phyloP scores from a whole-genome alignment of 2,888 invertebrate species.

The Apodemia hepburni region DNA sequence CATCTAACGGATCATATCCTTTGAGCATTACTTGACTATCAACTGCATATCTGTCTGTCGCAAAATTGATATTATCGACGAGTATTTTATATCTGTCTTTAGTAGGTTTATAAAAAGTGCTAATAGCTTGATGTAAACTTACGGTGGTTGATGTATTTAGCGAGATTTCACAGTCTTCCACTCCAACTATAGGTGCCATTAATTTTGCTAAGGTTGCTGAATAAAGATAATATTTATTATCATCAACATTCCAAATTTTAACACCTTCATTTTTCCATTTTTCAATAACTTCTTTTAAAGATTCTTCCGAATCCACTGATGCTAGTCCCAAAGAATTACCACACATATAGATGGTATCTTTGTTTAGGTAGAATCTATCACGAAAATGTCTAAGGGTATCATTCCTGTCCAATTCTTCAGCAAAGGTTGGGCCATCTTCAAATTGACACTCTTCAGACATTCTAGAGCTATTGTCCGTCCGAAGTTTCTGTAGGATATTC shows the following conservation, averaged over 20 bases:
- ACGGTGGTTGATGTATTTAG: constrained; percentile 51
- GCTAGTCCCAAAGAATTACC: constrained; percentile 65
- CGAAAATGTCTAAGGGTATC: constrained; percentile 53
- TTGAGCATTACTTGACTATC: constrained; percentile 60
- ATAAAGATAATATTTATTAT: constrained; percentile 55
- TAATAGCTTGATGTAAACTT: constrained; percentile 58
- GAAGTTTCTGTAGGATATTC: background rate
- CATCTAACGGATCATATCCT: constrained; percentile 52
- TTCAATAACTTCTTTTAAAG: constrained; percentile 40
- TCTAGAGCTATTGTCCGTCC: background rate
- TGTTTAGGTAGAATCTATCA: constrained; percentile 51
- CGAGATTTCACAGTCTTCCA: constrained; percentile 50
- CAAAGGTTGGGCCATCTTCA: constrained; percentile 45
- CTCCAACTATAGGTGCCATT: constrained; percentile 59
- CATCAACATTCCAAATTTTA: constrained; percentile 52
- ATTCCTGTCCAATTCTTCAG: constrained; percentile 52
- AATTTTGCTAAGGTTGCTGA: constrained; percentile 46
- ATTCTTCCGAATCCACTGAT: constrained; percentile 54
- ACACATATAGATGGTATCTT: constrained; percentile 56
- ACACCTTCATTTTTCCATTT: constrained; percentile 59
- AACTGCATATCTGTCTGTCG: constrained; percentile 62
- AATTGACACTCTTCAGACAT: constrained; percentile 32
- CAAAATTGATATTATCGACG: constrained; percentile 62
- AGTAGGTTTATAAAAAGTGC: constrained; percentile 61
- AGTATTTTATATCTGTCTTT: constrained; percentile 54